Evolutionary conservation across 2,888 invertebrate genomes (phyloP).

Genomic region (Epinotia bilunana): DNA sequence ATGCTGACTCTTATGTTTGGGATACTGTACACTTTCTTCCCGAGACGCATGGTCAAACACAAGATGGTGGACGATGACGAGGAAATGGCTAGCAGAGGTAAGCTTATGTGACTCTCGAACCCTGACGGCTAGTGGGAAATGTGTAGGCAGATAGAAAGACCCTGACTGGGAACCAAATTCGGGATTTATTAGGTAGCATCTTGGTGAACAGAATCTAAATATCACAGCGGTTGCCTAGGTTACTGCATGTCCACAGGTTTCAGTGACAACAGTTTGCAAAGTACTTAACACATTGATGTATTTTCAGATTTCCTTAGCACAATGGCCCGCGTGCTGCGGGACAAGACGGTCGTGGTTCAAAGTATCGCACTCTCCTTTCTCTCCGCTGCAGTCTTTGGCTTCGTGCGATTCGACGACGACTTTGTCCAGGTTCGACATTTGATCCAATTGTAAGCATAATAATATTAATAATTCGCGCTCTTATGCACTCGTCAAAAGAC

Average conservation of each 20-base stretch:
- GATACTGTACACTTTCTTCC: constrained; percentile 70
- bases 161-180: too few species aligned
- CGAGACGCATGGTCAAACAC: constrained; percentile 60
- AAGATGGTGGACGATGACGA: constrained; percentile 51
- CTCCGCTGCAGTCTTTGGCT: constrained; percentile 66
- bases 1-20: constrained; percentile 74
- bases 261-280: too few species aligned
- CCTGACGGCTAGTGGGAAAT: too few species aligned
- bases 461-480: too few species aligned
- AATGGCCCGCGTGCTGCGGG: constrained; percentile 59
- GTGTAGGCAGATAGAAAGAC: too few species aligned
- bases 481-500: too few species aligned
- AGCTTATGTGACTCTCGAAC: neutral
- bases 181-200: too few species aligned
- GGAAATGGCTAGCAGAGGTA: constrained; percentile 21
- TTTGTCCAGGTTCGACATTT: constrained; percentile 63
- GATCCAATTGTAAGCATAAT: neutral
- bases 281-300: neutral
- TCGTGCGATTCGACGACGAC: constrained; percentile 65
- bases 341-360: constrained; percentile 65
- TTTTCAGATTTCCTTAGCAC: constrained; percentile 61
- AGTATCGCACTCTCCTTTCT: constrained; percentile 63
- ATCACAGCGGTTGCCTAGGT: too few species aligned
- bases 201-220: too few species aligned
- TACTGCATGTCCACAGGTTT: too few species aligned